phyloP scores from a whole-genome alignment of 2,797 vertebrate genomes.

The Phyllotis vaccarum region DNA sequence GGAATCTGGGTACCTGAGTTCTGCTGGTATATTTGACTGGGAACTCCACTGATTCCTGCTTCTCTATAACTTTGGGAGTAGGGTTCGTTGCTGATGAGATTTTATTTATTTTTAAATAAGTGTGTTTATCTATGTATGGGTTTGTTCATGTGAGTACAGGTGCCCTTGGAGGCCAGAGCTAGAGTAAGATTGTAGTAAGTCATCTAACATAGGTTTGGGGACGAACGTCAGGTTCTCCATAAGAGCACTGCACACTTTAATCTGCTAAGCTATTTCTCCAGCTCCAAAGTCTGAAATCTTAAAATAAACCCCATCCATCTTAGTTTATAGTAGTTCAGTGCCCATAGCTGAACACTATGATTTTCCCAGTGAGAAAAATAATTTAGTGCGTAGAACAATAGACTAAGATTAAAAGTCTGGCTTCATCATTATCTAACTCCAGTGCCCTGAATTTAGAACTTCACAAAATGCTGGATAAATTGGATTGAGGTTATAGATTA shows the following conservation, averaged over 20 bases:
- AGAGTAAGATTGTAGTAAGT: background rate
- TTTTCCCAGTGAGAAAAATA: slow-evolving; percentile 28
- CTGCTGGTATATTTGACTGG: background rate
- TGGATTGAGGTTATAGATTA: slow-evolving; percentile 39
- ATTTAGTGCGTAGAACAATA: background rate
- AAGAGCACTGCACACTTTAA: background rate
- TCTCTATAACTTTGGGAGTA: background rate
- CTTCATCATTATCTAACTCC: slow-evolving; percentile 34
- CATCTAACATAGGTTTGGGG: too few species aligned
- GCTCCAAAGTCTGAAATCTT: background rate
- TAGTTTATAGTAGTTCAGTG: background rate
- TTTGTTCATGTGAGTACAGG: background rate
- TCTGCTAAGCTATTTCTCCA: background rate
- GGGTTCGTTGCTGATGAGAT: background rate
- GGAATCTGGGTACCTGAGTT: background rate
- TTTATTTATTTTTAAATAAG: background rate
- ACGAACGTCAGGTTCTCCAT: background rate
- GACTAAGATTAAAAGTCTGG: background rate
- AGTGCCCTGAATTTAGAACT: background rate
- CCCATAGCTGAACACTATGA: background rate
- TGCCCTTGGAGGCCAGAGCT: too few species aligned
- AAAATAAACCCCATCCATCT: background rate
- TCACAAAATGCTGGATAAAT: slow-evolving; percentile 42
- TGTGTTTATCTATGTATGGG: background rate
- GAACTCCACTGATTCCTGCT: fast-evolving